Evolutionary conservation across 2,113 vertebrate genomes (phyloP).

Genomic region (Odontophorus gujanensis): DNA sequence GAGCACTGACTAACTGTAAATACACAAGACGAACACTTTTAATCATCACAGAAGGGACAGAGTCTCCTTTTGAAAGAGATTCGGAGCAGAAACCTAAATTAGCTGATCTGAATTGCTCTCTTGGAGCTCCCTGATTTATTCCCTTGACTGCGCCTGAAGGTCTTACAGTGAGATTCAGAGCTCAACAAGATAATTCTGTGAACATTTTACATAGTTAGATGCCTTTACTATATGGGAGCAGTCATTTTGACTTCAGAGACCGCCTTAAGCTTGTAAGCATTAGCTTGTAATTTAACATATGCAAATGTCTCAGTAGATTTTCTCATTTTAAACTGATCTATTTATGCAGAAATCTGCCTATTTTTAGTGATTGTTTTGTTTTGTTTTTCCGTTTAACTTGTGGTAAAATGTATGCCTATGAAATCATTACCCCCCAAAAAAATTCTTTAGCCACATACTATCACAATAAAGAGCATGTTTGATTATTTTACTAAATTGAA

Average conservation of each 20-base stretch:
- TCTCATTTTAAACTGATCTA: not conserved
- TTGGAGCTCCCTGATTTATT: not conserved
- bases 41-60: not conserved
- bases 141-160: not conserved
- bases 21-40: not conserved
- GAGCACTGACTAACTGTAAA: not conserved
- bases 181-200: not conserved
- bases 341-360: not conserved
- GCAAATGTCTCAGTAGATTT: not conserved
- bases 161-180: not conserved
- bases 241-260: not conserved
- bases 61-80: not conserved
- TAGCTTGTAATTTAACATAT: constrained; percentile 7
- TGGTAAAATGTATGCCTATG: not conserved
- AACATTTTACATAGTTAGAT: not conserved
- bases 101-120: not conserved
- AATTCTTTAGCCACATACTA: not conserved
- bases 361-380: not conserved
- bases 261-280: not conserved
- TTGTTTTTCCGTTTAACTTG: not conserved
- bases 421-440: not conserved
- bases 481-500: not conserved
- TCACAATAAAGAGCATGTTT: not conserved
- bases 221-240: not conserved
- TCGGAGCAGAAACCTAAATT: not conserved